Base-by-base conservation (phyloP, 2,113 vertebrate species). In the Rhinoptilus africanus region DNA sequence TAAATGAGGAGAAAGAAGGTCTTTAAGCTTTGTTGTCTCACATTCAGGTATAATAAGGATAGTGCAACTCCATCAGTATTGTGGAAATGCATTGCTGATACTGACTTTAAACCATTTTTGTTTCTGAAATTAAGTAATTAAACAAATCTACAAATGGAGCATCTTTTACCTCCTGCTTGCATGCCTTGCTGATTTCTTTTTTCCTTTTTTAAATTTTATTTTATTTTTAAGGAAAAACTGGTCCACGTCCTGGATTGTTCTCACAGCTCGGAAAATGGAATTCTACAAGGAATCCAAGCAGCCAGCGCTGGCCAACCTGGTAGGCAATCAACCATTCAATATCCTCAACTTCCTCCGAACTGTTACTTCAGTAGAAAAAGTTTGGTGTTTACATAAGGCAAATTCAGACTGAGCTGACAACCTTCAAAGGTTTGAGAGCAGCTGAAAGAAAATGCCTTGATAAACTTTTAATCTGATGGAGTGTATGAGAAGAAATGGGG, bases 211-310 rank as follows among this genome's bases (percentile, higher is more conserved):
- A 6, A 10, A 77, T 75, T 48, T 67, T 63, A 21, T 91, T 85
- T 80, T 92, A 60, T 81, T 89, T 96, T 66, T 16, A 96, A 99
- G 99, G 98, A 99, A 99, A 98, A 99, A 98, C 95, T 99, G 99
- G 99, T 98, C 98, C 57, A 97, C 95, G 0, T 98, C 98, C 85
- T 99, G 99, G 99, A 97, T 98, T 62, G 98, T 99, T 30, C 98
- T 99, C 67, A 98, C 98, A 19, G 96, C 96, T 60, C 97, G 88
- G 81, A 98, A 98, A 96, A 98, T 99, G 75, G 98, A 99, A 88
- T 98, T 99, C 95, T 98, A 99, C 96, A 99, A 99, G 97, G 99
- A 99, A 89, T 98, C 97, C 94, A 99, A 99, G 94, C 99, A 99
- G 85, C 98, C 99, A 12, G 94, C 98, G 0, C 41, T 98, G 80